Percentiles rank a stretch among this genome's conserved stretches.
These are phyloP conservation scores for Dichetophora obliterata DNA, from an alignment of 2,888 invertebrate species.

Conservation along the genomic window DNA sequence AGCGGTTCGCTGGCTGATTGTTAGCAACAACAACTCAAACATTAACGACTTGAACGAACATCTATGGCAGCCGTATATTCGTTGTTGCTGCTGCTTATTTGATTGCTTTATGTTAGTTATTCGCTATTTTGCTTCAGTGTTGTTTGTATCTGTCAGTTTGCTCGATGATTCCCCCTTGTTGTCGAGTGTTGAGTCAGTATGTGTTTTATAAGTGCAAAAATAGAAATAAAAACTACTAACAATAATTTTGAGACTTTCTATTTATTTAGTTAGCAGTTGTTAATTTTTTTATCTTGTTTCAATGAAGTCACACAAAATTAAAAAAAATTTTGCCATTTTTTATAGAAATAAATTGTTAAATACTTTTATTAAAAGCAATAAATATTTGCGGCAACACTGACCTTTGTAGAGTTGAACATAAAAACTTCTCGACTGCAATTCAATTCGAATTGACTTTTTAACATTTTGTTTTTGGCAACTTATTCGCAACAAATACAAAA, in stretches of 20 bases:
- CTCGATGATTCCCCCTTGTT: slow-evolving; percentile 18
- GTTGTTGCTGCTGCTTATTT: slow-evolving; percentile 2
- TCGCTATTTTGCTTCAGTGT: slow-evolving; percentile 23
- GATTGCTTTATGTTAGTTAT: slow-evolving; percentile 32
- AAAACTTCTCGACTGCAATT: not conserved
- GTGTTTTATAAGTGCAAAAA: slow-evolving; percentile 18
- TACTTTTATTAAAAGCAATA: not conserved
- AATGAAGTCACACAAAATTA: slow-evolving; percentile 3
- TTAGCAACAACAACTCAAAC: not conserved
- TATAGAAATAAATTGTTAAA: too few species aligned
- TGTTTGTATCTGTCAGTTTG: slow-evolving; percentile 26
- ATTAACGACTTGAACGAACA: not conserved
- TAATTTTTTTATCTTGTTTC: not conserved
- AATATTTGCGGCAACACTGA: too few species aligned
- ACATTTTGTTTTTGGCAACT: not conserved
- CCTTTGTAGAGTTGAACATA: not conserved
- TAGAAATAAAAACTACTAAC: not conserved
- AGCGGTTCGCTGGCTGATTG: slow-evolving; percentile 8
- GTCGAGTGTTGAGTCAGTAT: slow-evolving; percentile 13
- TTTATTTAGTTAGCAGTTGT: slow-evolving; percentile 12
- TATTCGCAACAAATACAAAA: slow-evolving; percentile 12
- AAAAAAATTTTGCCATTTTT: too few species aligned
- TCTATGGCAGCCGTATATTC: not conserved
- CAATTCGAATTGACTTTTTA: not conserved
- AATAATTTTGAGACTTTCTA: slow-evolving; percentile 23